phyloP scores from a whole-genome alignment of 1,140 invertebrate genomes.

The Drosophila nigromelanica region DNA sequence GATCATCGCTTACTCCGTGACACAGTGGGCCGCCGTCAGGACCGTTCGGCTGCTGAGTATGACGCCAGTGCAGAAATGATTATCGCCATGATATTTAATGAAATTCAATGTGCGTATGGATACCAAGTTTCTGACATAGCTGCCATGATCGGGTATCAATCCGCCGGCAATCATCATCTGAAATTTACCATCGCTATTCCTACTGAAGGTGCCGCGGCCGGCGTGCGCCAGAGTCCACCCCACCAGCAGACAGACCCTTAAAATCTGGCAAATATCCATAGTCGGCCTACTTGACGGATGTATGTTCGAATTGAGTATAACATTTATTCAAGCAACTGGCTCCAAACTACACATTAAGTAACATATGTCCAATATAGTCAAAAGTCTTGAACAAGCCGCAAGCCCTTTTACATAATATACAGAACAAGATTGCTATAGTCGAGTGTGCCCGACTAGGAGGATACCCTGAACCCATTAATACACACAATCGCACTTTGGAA shows the following conservation, averaged over 20 bases:
- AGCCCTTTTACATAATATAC: background rate
- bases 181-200: constrained; percentile 46
- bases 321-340: constrained; percentile 35
- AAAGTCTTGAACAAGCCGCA: background rate
- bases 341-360: constrained; percentile 13
- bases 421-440: too few relatives aligned
- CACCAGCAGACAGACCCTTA: background rate
- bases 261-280: constrained; percentile 5
- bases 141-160: background rate
- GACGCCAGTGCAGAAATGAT: constrained; percentile 65
- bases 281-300: background rate
- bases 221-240: background rate
- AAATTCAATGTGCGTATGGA: constrained; percentile 52
- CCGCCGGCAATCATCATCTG: constrained; percentile 60
- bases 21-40: constrained; percentile 62
- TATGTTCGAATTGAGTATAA: constrained; percentile 6
- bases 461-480: too few relatives aligned
- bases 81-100: constrained; percentile 43
- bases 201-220: constrained; percentile 28
- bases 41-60: constrained; percentile 50
- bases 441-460: too few relatives aligned
- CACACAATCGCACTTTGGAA: too few relatives aligned
- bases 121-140: constrained; percentile 40
- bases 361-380: constrained; percentile 5
- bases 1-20: constrained; percentile 61